Percentiles rank a stretch among this genome's conserved stretches.
phyloP scores from a whole-genome alignment of 2,113 vertebrate genomes.

The Gobio gobio region DNA sequence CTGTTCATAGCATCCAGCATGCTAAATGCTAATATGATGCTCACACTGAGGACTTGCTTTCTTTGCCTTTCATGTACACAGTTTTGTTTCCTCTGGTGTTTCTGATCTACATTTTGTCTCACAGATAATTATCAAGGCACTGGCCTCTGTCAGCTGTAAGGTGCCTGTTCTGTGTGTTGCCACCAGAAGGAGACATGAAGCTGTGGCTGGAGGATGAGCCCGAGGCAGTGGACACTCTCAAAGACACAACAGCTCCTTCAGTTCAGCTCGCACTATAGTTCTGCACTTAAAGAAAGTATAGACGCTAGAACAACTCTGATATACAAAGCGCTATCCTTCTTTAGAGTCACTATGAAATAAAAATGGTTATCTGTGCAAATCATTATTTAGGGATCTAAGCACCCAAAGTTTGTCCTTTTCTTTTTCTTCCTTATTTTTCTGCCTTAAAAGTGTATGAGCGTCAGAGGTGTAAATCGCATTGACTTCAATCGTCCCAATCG shows the following conservation, averaged over 20 bases:
- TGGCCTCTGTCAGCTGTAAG: conserved; percentile 54
- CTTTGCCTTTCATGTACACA: conserved; percentile 32
- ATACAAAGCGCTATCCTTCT: background rate
- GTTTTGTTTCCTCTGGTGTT: conserved; percentile 45
- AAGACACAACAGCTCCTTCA: conserved; percentile 64
- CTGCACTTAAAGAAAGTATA: conserved; percentile 44
- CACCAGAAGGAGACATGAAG: conserved; percentile 60
- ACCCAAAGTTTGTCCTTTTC: too few species aligned
- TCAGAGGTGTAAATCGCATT: too few species aligned
- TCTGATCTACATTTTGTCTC: conserved; percentile 40
- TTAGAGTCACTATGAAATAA: too few species aligned
- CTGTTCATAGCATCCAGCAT: background rate
- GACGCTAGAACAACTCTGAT: conserved; percentile 19
- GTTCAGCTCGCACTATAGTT: conserved; percentile 54
- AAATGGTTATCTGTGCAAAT: too few species aligned
- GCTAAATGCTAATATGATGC: conserved; percentile 27
- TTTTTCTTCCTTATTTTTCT: too few species aligned
- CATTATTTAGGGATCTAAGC: too few species aligned
- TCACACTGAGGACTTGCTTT: conserved; percentile 6
- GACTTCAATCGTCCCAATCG: too few species aligned
- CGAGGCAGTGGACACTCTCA: conserved; percentile 70
- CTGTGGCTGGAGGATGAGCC: conserved; percentile 71
- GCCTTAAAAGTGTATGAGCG: too few species aligned
- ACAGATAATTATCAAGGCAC: conserved; percentile 48
- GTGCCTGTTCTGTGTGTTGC: conserved; percentile 47